Conservation (phyloP, 2,888 invertebrate genomes). For the Gandaritis pyraliata region DNA sequence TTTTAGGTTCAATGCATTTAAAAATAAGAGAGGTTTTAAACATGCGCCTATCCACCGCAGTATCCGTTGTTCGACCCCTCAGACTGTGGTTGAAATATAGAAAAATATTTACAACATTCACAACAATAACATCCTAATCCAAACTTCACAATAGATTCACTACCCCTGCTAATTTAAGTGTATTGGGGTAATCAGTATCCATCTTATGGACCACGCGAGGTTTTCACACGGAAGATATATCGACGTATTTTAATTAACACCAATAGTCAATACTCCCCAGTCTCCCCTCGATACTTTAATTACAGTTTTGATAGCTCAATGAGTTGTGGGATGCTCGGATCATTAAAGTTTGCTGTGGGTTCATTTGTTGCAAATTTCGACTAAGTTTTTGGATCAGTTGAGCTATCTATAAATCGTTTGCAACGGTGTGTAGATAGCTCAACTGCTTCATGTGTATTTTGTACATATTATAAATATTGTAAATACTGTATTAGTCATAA, state of each 20-base stretch:
- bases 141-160: constrained; percentile 42
- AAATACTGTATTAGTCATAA: no score
- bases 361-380: constrained; percentile 16
- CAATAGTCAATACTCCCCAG: constrained; percentile 58
- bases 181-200: constrained; percentile 60
- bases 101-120: constrained; percentile 21
- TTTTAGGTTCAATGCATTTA: no score
- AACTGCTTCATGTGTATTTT: no score
- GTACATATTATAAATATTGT: no score
- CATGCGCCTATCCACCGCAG: no score
- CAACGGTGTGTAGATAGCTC: no score
- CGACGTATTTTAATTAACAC: constrained; percentile 73
- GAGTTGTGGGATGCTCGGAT: constrained; percentile 31
- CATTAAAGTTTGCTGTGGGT: constrained; percentile 20
- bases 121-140: constrained; percentile 41
- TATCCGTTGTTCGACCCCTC: background rate
- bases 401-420: no score
- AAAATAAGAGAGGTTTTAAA: no score
- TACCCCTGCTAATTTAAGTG: constrained; percentile 51
- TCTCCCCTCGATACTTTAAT: constrained; percentile 52
- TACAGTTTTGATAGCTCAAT: constrained; percentile 59
- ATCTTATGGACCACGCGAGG: constrained; percentile 64
- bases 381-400: no score
- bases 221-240: constrained; percentile 79
- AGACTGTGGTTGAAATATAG: background rate